Conservation (phyloP, 2,888 invertebrate species). For the Sinodicranocentrus sp. region DNA sequence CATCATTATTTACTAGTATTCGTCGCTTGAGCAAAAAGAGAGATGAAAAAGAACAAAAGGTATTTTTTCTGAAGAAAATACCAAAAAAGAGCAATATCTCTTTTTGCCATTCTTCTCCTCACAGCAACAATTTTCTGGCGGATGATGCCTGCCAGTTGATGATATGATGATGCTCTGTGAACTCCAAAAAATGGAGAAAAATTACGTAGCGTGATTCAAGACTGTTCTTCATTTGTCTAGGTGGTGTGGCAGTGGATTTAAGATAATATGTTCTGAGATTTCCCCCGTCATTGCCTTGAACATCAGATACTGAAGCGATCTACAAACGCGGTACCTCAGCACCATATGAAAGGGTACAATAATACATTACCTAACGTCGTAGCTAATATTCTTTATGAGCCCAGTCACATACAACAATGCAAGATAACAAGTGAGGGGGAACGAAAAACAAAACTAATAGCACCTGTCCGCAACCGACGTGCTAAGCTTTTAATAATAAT, state of each 20-base stretch:
- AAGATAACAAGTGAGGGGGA: conserved; percentile 57
- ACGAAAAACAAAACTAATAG: conserved; percentile 63
- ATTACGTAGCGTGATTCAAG: conserved; percentile 71
- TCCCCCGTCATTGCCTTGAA: too few species aligned
- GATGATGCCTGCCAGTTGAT: conserved; percentile 31
- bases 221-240: conserved; percentile 70
- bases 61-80: conserved; percentile 59
- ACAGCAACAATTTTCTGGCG: conserved; percentile 35
- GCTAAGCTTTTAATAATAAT: conserved; percentile 68
- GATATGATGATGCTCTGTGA: conserved; percentile 28
- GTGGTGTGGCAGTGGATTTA: conserved; percentile 1
- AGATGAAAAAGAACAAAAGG: conserved; percentile 61
- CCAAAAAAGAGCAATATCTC: conserved; percentile 54
- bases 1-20: conserved; percentile 41
- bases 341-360: background rate
- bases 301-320: too few species aligned
- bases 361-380: background rate
- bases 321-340: too few species aligned
- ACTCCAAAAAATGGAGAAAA: conserved; percentile 68
- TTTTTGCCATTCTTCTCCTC: conserved; percentile 40
- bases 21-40: conserved; percentile 18
- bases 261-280: too few species aligned
- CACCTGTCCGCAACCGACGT: conserved; percentile 68
- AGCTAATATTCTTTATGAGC: conserved; percentile 41
- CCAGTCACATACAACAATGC: conserved; percentile 38